Percentiles rank a stretch among this genome's conserved stretches.
phyloP scores from a whole-genome alignment of 2,888 invertebrate species.

The Abrostola triplasia region DNA sequence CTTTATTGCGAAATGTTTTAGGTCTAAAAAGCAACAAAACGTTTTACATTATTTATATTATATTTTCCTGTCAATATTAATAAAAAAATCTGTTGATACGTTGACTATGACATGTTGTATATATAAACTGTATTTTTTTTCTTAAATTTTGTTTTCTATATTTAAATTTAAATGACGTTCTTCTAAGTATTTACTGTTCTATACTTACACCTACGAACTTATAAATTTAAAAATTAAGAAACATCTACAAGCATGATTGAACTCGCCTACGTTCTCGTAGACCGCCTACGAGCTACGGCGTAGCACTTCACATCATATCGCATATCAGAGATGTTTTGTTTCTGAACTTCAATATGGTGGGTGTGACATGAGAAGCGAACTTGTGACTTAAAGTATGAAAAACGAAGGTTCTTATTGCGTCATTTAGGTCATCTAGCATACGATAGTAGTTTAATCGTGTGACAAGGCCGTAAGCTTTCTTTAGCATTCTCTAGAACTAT shows the following conservation, averaged over 20 bases:
- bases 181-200: no score
- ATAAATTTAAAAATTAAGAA: slow-evolving; percentile 43
- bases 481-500: slow-evolving; percentile 26
- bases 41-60: no score
- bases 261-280: slow-evolving; percentile 61
- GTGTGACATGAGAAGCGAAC: slow-evolving; percentile 11
- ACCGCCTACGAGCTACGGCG: slow-evolving; percentile 55
- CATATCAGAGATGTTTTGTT: slow-evolving; percentile 19
- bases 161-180: no score
- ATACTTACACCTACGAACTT: no score
- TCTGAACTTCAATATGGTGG: background rate
- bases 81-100: no score
- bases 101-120: no score
- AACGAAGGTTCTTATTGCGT: slow-evolving; percentile 30
- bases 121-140: no score
- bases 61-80: no score
- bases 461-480: slow-evolving; percentile 37
- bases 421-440: slow-evolving; percentile 36
- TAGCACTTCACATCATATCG: slow-evolving; percentile 46
- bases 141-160: no score
- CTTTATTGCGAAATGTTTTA: no score
- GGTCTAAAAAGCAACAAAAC: no score
- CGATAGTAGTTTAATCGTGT: slow-evolving; percentile 38
- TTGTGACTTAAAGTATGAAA: slow-evolving; percentile 11
- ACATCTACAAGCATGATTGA: slow-evolving; percentile 45